A percentile compares a stretch with the other conserved stretches of the same genome.
phyloP scores from a whole-genome alignment of 2,797 vertebrate genomes.

The Hyperoplus immaculatus region DNA sequence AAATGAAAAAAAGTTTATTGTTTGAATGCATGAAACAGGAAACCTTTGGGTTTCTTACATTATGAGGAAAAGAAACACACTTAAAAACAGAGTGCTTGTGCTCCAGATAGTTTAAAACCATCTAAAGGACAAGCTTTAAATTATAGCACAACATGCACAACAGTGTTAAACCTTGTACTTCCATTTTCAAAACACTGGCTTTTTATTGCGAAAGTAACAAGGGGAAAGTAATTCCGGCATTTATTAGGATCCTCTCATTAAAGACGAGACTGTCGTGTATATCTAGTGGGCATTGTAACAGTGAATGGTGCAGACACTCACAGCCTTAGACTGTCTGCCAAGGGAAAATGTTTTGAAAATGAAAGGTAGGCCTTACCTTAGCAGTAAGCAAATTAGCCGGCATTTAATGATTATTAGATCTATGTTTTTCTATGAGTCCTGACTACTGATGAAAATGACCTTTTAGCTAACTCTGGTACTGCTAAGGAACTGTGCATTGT shows the following conservation, averaged over 20 bases:
- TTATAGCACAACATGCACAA: background rate
- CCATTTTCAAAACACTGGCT: background rate
- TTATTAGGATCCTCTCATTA: background rate
- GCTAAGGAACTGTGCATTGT: too few species aligned
- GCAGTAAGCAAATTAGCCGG: background rate
- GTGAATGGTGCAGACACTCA: background rate
- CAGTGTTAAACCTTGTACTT: background rate
- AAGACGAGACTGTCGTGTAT: background rate
- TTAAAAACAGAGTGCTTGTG: background rate
- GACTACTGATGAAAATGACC: too few species aligned
- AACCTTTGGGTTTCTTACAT: background rate
- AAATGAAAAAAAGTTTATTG: background rate
- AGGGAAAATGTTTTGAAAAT: background rate
- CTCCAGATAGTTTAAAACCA: background rate
- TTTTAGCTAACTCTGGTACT: too few species aligned
- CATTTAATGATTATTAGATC: too few species aligned
- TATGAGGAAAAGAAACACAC: background rate
- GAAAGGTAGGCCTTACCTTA: background rate
- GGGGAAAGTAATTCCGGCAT: slow-evolving; percentile 2
- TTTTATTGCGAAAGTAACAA: slow-evolving; percentile 15
- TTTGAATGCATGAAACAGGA: background rate
- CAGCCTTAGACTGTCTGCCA: background rate
- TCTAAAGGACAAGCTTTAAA: background rate
- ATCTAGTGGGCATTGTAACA: background rate
- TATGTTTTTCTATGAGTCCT: too few species aligned